phyloP scores from a whole-genome alignment of 2,797 vertebrate genomes.

The Arctocebus calabarensis region DNA sequence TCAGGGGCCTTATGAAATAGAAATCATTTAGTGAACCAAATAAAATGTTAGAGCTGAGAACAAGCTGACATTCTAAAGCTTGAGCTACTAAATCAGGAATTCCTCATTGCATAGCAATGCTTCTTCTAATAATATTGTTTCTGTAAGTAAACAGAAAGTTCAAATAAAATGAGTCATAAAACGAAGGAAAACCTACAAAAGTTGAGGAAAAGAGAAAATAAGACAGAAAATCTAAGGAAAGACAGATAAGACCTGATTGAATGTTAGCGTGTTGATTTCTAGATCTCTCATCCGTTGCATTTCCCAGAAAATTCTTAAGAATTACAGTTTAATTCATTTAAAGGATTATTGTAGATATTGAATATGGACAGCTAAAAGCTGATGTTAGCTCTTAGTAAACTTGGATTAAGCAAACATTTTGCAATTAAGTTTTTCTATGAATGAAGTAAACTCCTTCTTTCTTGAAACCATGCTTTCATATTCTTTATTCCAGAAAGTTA shows the following conservation, averaged over 20 bases:
- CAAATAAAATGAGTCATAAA: background rate
- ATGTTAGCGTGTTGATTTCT: constrained; percentile 46
- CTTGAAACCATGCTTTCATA: background rate
- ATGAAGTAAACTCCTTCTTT: background rate
- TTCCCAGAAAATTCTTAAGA: constrained; percentile 38
- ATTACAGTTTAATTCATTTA: constrained; percentile 30
- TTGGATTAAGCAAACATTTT: constrained; percentile 23
- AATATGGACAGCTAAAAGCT: constrained; percentile 26
- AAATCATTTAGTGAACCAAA: constrained; percentile 30
- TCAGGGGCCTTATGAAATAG: background rate
- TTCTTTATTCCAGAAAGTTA: background rate
- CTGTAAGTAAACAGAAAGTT: background rate
- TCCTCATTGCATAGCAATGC: background rate
- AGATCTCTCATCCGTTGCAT: constrained; percentile 17
- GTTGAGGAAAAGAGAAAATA: constrained; percentile 25
- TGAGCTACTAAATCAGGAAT: background rate
- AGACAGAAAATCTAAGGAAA: constrained; percentile 32
- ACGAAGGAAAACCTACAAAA: background rate
- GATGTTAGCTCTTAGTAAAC: constrained; percentile 15
- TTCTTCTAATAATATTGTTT: background rate
- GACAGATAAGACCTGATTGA: background rate
- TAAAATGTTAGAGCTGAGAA: constrained; percentile 10
- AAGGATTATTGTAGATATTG: background rate
- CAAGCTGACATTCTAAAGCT: constrained; percentile 5
- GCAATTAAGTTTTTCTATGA: background rate